phyloP scores from a whole-genome alignment of 2,888 invertebrate genomes.

The Panzeria rudis region DNA sequence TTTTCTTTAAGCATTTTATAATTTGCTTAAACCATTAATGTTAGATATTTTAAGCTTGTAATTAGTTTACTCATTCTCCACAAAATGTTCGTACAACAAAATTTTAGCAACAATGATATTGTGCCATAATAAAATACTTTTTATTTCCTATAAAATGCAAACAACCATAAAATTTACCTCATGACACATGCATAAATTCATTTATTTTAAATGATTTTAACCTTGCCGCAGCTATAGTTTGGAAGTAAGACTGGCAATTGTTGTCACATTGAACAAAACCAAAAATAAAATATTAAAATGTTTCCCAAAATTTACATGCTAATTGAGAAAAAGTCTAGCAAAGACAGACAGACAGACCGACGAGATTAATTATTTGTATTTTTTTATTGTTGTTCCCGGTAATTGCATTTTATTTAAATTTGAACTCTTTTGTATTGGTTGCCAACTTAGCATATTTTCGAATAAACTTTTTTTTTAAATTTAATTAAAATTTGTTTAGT shows the following conservation, averaged over 20 bases:
- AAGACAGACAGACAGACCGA: background rate
- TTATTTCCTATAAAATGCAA: conserved; percentile 11
- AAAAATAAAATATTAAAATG: background rate
- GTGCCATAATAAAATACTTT: conserved; percentile 9
- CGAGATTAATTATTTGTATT: background rate
- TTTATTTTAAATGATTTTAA: conserved; percentile 50
- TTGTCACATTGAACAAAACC: background rate
- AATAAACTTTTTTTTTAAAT: conserved; percentile 2
- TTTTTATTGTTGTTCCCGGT: background rate
- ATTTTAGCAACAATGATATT: conserved; percentile 21
- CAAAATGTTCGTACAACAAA: background rate
- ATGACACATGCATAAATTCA: conserved; percentile 46
- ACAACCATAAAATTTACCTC: conserved; percentile 36
- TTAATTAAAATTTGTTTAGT: conserved; percentile 51
- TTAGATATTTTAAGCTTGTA: background rate
- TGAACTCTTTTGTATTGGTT: background rate
- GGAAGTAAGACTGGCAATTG: conserved; percentile 14
- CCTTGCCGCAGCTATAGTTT: conserved; percentile 26
- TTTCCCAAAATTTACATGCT: conserved; percentile 6
- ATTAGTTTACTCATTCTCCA: conserved; percentile 15
- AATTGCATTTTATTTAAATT: conserved; percentile 6
- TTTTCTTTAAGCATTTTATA: background rate
- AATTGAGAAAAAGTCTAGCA: background rate
- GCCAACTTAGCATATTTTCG: conserved; percentile 14
- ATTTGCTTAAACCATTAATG: background rate